Percentiles rank a stretch among this genome's conserved stretches.
phyloP scores from a whole-genome alignment of 2,888 invertebrate genomes.

The Drosophila borealis region DNA sequence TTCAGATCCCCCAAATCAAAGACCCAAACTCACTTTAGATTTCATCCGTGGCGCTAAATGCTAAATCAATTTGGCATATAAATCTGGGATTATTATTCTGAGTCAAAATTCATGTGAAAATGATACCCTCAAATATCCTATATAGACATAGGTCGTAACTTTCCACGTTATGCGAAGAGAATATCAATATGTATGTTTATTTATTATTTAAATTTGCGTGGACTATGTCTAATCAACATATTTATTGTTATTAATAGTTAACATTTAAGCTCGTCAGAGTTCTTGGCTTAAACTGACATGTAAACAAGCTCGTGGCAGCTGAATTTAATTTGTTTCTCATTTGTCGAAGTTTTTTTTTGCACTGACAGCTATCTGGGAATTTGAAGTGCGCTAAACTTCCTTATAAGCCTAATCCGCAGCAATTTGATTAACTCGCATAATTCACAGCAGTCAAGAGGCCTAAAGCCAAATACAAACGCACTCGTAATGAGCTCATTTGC shows the following conservation, averaged over 20 bases:
- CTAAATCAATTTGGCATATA: no score
- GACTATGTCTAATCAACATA: neutral
- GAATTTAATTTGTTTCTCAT: neutral
- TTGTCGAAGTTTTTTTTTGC: conserved; percentile 8
- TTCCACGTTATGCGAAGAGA: no score
- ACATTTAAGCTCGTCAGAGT: neutral
- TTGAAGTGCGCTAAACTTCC: conserved; percentile 32
- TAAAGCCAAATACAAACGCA: conserved; percentile 30
- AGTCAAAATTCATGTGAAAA: no score
- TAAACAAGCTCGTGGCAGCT: neutral
- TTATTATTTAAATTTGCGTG: no score
- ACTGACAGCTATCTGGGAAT: conserved; percentile 19
- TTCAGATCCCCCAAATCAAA: no score
- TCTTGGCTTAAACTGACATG: neutral
- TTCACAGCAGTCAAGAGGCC: conserved; percentile 18
- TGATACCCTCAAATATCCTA: no score
- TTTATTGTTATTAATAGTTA: neutral
- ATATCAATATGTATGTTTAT: no score
- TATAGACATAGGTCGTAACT: no score
- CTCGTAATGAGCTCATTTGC: conserved; percentile 58
- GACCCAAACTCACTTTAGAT: no score
- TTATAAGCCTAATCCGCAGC: conserved; percentile 21
- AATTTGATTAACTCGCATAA: conserved; percentile 42
- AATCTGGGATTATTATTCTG: no score
- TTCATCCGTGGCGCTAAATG: no score